These are phyloP conservation scores for Agriopis aurantiaria DNA, from an alignment of 2,888 invertebrate genomes.

Conservation along the genomic window DNA sequence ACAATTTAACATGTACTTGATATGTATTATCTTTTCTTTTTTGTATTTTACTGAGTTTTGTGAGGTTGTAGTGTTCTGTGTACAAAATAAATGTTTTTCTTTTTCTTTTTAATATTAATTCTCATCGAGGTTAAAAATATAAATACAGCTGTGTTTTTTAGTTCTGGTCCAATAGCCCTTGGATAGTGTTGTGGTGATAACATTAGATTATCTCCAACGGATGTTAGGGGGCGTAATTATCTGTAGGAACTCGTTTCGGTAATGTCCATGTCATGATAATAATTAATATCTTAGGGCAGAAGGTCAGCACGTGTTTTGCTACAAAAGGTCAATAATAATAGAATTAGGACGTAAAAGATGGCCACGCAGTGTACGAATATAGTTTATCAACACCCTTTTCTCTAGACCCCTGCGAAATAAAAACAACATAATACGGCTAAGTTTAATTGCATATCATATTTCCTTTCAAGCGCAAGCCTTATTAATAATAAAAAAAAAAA, in stretches of 20 bases:
- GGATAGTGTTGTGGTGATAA: constrained; percentile 24
- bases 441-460: too few species aligned
- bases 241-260: constrained; percentile 42
- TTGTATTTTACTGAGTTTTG: too few species aligned
- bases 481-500: too few species aligned
- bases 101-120: neutral
- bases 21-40: too few species aligned
- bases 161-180: constrained; percentile 12
- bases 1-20: too few species aligned
- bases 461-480: too few species aligned
- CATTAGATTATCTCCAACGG: constrained; percentile 39
- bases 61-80: too few species aligned
- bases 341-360: neutral
- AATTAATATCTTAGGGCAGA: constrained; percentile 36
- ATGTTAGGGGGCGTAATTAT: constrained; percentile 42
- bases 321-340: constrained; percentile 12
- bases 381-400: too few species aligned
- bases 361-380: too few species aligned
- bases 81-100: too few species aligned
- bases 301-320: constrained; percentile 32
- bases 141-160: constrained; percentile 5
- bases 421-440: too few species aligned
- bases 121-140: neutral
- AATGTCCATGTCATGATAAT: constrained; percentile 36
- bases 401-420: too few species aligned